Evolutionary conservation across 1,140 invertebrate species (phyloP).

Genomic region (Adoxophyes honmai): DNA sequence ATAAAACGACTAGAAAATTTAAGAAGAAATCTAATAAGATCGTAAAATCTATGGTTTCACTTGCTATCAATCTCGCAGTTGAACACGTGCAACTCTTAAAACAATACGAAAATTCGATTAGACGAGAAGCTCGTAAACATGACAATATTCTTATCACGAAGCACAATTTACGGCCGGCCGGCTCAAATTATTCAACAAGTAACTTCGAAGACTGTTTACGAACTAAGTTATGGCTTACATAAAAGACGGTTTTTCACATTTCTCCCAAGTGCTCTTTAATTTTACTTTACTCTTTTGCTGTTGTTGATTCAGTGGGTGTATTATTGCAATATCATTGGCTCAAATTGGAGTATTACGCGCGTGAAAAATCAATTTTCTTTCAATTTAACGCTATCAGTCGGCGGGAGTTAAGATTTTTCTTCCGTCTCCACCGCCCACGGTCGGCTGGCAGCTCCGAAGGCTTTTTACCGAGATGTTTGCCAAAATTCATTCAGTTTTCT

Average conservation of each 20-base stretch:
- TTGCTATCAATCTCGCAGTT: too few species aligned
- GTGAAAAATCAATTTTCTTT: slow-evolving; percentile 12
- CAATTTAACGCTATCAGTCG: slow-evolving; percentile 9
- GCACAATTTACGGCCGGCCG: neutral
- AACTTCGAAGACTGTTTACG: slow-evolving; percentile 8
- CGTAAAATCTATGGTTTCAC: too few species aligned
- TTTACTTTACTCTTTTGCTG: neutral
- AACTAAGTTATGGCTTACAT: slow-evolving; percentile 4
- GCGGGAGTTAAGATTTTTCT: neutral
- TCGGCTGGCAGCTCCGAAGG: neutral
- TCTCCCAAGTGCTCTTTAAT: neutral
- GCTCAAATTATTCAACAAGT: slow-evolving; percentile 15
- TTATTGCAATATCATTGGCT: slow-evolving; percentile 14
- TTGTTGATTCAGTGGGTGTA: neutral
- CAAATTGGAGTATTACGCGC: slow-evolving; percentile 5
- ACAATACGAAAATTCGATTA: slow-evolving; percentile 1
- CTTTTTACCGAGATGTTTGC: slow-evolving; percentile 18
- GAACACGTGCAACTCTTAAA: too few species aligned
- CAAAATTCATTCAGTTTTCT: slow-evolving; percentile 41
- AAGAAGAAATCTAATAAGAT: too few species aligned
- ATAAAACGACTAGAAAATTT: too few species aligned
- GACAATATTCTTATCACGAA: slow-evolving; percentile 13
- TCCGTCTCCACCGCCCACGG: neutral
- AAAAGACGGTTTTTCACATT: neutral
- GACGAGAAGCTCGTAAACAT: neutral